Evolutionary conservation across 2,888 invertebrate species (phyloP), one percentile per base, ranked within the genome.

Genomic region (Arctia plantaginis): DNA sequence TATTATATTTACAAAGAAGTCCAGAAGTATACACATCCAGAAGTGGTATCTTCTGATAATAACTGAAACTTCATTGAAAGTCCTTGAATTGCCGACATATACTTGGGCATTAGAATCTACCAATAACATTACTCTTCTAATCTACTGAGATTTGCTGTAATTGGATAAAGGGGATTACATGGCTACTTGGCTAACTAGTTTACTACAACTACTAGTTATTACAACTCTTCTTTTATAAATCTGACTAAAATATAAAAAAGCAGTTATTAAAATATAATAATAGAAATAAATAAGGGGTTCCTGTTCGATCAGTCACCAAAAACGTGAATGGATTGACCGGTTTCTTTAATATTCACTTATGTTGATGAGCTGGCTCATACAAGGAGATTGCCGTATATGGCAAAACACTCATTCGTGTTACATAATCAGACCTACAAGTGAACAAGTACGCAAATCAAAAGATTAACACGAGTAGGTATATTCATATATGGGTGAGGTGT

Each of bases 301-400:
- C 33, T 47, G 47, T 67, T 67, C 30, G 33, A 20, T 47, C 23
- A 30, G 30, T 67, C 47, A 20, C 33, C 47, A 67, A 71, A 71
- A 65, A 51, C 65, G 35, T 47, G 35, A 65, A 35, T 51, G 20
- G 65, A n/a, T 35, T n/a, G 39, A 66, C 71, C 51, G 65, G 71
- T 71, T 44, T 1, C 1, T n/a, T 65, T 27, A 64, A 51, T 64
- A 30, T 33, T 44, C n/a, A 33, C 23, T 65, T 71, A 47, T 47
- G 59, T n/a, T 66, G 39, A 72, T 35, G 65, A 62, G 23, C 35
- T n/a, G 33, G 18, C 20, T 41, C 41, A 7, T 39, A 39, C 64
- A 72, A 39, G 66, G 66, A 41, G 66, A 30, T 59, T 41, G 59
- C 66, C 72, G 44, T 72, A 59, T 30, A 27, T 15, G 35, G 51